These are phyloP conservation scores for Xiphophorus couchianus DNA, from an alignment of 2,113 vertebrate species.

Conservation along the genomic window DNA sequence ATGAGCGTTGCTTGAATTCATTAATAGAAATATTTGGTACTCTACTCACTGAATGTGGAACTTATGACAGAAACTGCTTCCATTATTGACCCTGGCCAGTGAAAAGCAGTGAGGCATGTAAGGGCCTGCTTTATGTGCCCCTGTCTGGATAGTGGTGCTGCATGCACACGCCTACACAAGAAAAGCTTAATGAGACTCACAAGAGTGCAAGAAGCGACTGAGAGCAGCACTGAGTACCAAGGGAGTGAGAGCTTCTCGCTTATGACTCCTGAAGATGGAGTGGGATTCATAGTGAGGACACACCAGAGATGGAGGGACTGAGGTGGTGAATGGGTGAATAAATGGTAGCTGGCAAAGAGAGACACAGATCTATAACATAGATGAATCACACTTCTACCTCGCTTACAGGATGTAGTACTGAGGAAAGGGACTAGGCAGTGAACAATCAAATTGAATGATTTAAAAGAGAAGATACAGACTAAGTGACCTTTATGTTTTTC, in stretches of 20 bases:
- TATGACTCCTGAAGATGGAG: slow-evolving; percentile 1
- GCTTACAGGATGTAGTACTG: neutral
- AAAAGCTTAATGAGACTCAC: neutral
- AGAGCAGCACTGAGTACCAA: neutral
- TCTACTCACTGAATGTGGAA: neutral
- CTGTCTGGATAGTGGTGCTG: neutral
- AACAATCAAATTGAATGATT: neutral
- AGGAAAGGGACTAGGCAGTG: neutral
- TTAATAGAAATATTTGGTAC: neutral
- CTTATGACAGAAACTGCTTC: neutral
- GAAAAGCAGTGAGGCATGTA: neutral
- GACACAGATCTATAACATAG: neutral
- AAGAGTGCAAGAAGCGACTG: neutral
- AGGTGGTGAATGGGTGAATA: neutral
- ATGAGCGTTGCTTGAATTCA: neutral
- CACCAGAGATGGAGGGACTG: neutral
- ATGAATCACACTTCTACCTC: neutral
- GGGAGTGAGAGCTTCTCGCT: neutral
- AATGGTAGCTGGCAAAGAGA: neutral
- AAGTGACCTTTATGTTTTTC: neutral
- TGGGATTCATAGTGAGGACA: neutral
- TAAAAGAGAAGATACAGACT: neutral
- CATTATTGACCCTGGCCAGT: neutral
- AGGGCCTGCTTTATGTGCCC: neutral
- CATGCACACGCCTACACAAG: neutral